Evolutionary conservation across 2,113 vertebrate genomes (phyloP), one percentile per base, ranked within the genome.

Genomic region (Monarcha castaneiventris): DNA sequence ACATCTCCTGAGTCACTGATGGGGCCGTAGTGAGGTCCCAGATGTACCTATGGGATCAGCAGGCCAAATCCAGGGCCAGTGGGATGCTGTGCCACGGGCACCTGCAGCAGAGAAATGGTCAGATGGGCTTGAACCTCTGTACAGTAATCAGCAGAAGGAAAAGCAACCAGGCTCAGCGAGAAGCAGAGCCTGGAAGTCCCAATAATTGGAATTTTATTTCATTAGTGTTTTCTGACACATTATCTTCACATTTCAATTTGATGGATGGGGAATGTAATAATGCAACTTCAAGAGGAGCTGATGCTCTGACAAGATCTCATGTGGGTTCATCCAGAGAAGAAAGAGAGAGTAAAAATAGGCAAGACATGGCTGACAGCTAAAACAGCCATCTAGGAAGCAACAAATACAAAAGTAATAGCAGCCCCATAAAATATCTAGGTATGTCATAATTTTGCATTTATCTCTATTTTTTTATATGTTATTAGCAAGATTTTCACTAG

Each of bases 11-110:
- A 73, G 54, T 29, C 39, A 30, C 2, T 64, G 39, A 5, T 0
- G 0, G 7, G 27, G 11, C 27, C 32, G 35, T 3, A 1, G n/a
- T 21, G 32, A 0, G 1, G 10, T 67, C 52, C 55, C 2, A 1
- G 66, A 21, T 1, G 0, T 27, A 15, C 7, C 17, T 20, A 1
- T 51, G 48, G 52, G 39, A 37, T 11, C 32, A 44, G 9, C 0
- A 1, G 51, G 13, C 10, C 52, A 72, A 49, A 37, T 7, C 62
- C 63, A 64, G 49, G 26, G 27, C 71, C 61, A 2, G 1, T 29
- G 56, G 62, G 51, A 37, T 33, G 66, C 39, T 75, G 37, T 51
- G 71, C 32, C n/a, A 18, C 0, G 0, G 15, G 63, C 7, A 66
- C 11, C 29, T 1, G 8, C 0, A 1, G 37, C 62, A 85, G 48